These are phyloP conservation scores for Hedya salicella DNA, from an alignment of 2,888 invertebrate genomes.

Conservation along the genomic window DNA sequence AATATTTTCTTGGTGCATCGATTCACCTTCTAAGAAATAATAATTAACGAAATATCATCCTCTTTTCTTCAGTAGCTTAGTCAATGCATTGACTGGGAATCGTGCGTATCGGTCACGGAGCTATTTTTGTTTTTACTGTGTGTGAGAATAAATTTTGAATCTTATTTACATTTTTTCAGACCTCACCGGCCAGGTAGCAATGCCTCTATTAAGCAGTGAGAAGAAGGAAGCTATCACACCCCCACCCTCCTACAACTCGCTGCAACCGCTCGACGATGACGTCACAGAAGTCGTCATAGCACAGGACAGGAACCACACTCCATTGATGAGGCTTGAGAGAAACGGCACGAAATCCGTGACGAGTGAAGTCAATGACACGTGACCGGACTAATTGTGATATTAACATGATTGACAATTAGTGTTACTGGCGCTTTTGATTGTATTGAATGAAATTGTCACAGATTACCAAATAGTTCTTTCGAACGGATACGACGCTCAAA, in stretches of 20 bases:
- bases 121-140: too few species aligned
- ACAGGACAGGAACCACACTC: slow-evolving; percentile 60
- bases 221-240: slow-evolving; percentile 58
- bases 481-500: too few species aligned
- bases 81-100: too few species aligned
- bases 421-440: not conserved
- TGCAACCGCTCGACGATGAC: slow-evolving; percentile 61
- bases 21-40: too few species aligned
- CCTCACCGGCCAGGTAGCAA: slow-evolving; percentile 70
- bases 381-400: slow-evolving; percentile 48
- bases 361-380: slow-evolving; percentile 61
- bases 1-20: too few species aligned
- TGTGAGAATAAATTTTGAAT: too few species aligned
- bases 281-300: slow-evolving; percentile 68
- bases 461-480: too few species aligned
- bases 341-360: slow-evolving; percentile 48
- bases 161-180: slow-evolving; percentile 69
- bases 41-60: too few species aligned
- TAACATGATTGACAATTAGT: slow-evolving; percentile 33
- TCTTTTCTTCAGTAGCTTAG: too few species aligned
- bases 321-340: slow-evolving; percentile 54
- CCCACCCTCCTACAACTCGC: slow-evolving; percentile 70
- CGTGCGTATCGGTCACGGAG: too few species aligned
- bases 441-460: not conserved
- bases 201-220: slow-evolving; percentile 58